These are phyloP conservation scores for Spea multiplicata DNA, from an alignment of 2,113 vertebrate genomes.

Conservation along the genomic window DNA sequence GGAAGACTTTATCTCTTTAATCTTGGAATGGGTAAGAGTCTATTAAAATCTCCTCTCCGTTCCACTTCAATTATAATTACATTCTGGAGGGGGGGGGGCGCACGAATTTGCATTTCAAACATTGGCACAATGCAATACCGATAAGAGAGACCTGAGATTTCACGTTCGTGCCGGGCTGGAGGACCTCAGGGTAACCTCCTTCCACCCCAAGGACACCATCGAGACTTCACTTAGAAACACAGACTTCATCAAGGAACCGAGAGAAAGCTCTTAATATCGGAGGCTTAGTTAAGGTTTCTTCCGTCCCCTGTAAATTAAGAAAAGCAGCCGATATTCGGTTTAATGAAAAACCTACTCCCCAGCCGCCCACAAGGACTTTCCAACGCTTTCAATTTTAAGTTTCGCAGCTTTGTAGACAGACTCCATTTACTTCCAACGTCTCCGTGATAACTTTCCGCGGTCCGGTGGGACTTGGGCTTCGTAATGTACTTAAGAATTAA, in stretches of 20 bases:
- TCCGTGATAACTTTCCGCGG: constrained; percentile 24
- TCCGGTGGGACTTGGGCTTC: constrained; percentile 1
- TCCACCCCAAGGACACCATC: not conserved
- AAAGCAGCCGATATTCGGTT: constrained; percentile 25
- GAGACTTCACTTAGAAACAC: not conserved
- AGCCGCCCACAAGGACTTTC: constrained; percentile 13
- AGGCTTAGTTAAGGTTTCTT: constrained; percentile 20
- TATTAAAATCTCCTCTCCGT: not conserved
- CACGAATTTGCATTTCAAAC: constrained; percentile 13
- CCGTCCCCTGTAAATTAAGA: constrained; percentile 37
- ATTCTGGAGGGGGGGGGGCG: not conserved
- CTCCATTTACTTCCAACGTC: constrained; percentile 34
- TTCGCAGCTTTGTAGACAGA: constrained; percentile 20
- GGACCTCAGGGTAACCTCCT: constrained; percentile 1
- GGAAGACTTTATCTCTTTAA: not conserved
- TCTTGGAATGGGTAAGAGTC: not conserved
- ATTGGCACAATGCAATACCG: not conserved
- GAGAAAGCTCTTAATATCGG: constrained; percentile 16
- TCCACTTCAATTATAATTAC: constrained; percentile 10
- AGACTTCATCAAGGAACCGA: not conserved
- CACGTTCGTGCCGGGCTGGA: not conserved
- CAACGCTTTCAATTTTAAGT: constrained; percentile 31
- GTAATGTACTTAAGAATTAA: constrained; percentile 2
- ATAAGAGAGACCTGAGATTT: not conserved
- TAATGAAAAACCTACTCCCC: constrained; percentile 39